These are phyloP conservation scores for Cheilosia urbana DNA, from an alignment of 2,888 invertebrate species.

Conservation along the genomic window DNA sequence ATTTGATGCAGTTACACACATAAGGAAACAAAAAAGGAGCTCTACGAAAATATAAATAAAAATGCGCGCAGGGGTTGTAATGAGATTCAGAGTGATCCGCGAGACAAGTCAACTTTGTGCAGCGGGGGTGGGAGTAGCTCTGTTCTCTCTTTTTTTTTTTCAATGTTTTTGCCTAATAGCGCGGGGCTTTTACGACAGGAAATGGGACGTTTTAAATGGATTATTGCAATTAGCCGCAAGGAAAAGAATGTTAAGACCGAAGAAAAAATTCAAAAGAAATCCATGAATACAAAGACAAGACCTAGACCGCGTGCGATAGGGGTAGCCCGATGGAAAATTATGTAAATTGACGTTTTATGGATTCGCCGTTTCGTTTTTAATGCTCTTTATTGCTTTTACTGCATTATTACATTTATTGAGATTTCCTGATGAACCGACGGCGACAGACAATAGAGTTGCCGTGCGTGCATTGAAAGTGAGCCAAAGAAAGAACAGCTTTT, in stretches of 20 bases:
- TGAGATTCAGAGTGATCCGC: constrained; percentile 75
- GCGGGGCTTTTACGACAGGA: constrained; percentile 74
- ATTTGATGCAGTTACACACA: constrained; percentile 74
- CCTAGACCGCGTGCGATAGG: constrained; percentile 50
- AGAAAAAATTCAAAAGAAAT: constrained; percentile 9
- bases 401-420: constrained; percentile 48
- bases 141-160: constrained; percentile 10
- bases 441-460: not conserved
- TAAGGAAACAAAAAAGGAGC: constrained; percentile 26
- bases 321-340: constrained; percentile 71
- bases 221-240: constrained; percentile 83
- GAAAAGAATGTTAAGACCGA: constrained; percentile 66
- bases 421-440: constrained; percentile 19
- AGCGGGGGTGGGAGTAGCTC: not conserved
- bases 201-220: constrained; percentile 83
- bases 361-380: constrained; percentile 63
- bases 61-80: constrained; percentile 73
- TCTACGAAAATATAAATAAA: constrained; percentile 49
- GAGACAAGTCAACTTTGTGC: constrained; percentile 62
- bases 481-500: too few species aligned
- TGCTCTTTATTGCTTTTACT: constrained; percentile 67
- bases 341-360: constrained; percentile 74
- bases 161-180: constrained; percentile 57
- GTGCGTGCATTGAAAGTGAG: not conserved
- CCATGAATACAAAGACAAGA: constrained; percentile 42